These are phyloP conservation scores for Ctenopoma multispine DNA, from an alignment of 2,797 vertebrate genomes.

Conservation along the genomic window DNA sequence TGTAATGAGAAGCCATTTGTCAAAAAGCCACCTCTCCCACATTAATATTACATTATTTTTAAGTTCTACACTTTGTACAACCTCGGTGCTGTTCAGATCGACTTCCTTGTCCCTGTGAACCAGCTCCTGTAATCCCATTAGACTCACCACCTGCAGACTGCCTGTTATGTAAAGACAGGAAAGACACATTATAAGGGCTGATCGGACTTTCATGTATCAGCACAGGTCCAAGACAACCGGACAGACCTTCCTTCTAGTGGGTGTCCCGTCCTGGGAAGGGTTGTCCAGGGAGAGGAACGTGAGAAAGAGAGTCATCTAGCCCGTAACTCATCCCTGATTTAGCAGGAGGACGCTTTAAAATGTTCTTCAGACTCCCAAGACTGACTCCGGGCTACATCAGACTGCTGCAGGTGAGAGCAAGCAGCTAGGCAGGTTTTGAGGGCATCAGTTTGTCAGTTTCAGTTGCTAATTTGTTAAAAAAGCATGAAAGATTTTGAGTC, in stretches of 20 bases:
- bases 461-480: neutral
- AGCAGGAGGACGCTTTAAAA: constrained; percentile 42
- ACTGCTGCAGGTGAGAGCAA: constrained; percentile 79
- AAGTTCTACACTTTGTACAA: neutral
- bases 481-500: neutral
- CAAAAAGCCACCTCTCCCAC: no score
- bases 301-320: constrained; percentile 13
- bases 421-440: neutral
- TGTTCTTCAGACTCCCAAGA: constrained; percentile 77
- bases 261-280: constrained; percentile 55
- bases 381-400: constrained; percentile 79
- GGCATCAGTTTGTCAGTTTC: neutral
- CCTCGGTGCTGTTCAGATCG: constrained; percentile 28
- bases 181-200: constrained; percentile 63
- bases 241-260: constrained; percentile 43
- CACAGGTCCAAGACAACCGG: constrained; percentile 34
- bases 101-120: constrained; percentile 45
- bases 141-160: constrained; percentile 59
- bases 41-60: no score
- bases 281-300: constrained; percentile 57
- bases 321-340: constrained; percentile 16
- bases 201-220: constrained; percentile 40
- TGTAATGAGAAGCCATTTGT: constrained; percentile 10
- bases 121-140: constrained; percentile 78
- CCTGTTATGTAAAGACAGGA: constrained; percentile 67